Evolutionary conservation across 1,140 invertebrate genomes (phyloP).

Genomic region (Ceratosolen fusciceps): DNA sequence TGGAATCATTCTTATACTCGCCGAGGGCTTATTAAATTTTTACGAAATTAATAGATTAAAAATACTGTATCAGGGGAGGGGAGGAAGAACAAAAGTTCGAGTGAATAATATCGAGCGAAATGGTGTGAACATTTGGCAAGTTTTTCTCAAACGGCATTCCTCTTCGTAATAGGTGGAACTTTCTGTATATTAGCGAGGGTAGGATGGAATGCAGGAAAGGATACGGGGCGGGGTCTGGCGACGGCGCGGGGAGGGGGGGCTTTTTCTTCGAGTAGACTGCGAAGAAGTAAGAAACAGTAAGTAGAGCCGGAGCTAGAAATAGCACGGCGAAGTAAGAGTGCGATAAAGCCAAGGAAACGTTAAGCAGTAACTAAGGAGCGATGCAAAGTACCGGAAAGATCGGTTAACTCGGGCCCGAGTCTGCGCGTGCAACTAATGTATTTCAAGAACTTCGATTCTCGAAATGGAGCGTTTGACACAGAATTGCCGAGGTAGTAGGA

Average conservation of each 20-base stretch:
- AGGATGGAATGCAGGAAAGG: neutral
- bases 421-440: neutral
- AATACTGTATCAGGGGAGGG: no score
- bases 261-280: no score
- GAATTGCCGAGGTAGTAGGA: neutral
- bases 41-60: neutral
- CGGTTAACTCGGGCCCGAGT: neutral
- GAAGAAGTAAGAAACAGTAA: no score
- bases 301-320: no score
- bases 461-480: neutral
- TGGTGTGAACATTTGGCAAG: neutral
- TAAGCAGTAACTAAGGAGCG: neutral
- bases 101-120: neutral
- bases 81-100: neutral
- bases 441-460: neutral
- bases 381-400: neutral
- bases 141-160: neutral
- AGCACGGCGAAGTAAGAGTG: no score
- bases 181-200: neutral
- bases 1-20: neutral
- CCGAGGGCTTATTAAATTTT: neutral
- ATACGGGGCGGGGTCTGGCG: neutral
- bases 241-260: no score
- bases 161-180: neutral
- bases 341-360: neutral